Evolutionary conservation across 2,113 vertebrate species (phyloP).

Genomic region (Perca fluviatilis): DNA sequence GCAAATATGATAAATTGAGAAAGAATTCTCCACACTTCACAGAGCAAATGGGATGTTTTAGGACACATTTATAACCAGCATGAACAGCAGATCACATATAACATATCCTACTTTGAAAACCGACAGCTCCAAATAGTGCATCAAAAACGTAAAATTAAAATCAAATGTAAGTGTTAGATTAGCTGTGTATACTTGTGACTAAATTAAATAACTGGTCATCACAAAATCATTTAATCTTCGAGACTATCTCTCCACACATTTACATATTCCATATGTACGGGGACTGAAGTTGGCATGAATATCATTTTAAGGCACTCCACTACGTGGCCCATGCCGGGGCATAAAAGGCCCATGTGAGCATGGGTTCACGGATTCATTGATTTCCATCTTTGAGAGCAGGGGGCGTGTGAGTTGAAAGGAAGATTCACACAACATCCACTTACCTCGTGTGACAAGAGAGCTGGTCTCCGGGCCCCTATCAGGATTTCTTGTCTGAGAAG

Average conservation of each 20-base stretch:
- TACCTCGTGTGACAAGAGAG: too few relatives aligned
- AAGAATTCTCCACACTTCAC: background rate
- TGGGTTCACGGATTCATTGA: too few relatives aligned
- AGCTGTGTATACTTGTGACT: background rate
- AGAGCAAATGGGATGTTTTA: background rate
- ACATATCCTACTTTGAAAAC: background rate
- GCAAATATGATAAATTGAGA: background rate
- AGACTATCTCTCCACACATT: conserved; percentile 1
- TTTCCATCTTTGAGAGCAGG: too few relatives aligned
- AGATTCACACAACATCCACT: too few relatives aligned
- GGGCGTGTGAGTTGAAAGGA: too few relatives aligned
- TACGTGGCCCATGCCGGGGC: too few relatives aligned
- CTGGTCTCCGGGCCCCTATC: too few relatives aligned
- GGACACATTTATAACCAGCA: background rate
- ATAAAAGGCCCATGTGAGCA: too few relatives aligned
- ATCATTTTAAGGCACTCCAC: background rate
- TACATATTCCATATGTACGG: too few relatives aligned
- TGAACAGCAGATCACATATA: background rate
- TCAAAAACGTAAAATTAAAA: background rate
- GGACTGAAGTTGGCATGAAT: background rate
- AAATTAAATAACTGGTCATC: background rate
- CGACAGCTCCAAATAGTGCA: background rate
- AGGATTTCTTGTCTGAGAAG: too few relatives aligned
- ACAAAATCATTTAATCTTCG: background rate
- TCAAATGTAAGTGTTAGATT: background rate